Conservation (phyloP, 1,140 invertebrate species). For the Babylonia areolata region DNA sequence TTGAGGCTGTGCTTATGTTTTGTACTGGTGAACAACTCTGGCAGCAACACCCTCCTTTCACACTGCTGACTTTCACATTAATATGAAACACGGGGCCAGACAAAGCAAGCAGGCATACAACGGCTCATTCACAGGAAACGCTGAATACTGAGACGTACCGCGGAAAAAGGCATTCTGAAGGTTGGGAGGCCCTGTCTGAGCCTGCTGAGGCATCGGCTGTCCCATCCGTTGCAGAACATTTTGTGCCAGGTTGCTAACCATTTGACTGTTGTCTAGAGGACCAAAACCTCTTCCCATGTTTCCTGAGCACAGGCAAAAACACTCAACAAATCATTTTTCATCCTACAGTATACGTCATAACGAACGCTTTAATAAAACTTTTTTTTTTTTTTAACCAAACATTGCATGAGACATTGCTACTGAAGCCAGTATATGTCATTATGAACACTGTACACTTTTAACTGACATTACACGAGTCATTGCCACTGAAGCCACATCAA, state of each 20-base stretch:
- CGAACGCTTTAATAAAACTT: no score
- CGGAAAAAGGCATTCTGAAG: conserved; percentile 20
- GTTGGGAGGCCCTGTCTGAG: neutral
- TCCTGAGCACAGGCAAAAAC: conserved; percentile 36
- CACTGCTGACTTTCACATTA: no score
- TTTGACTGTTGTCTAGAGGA: conserved; percentile 14
- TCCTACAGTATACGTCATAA: no score
- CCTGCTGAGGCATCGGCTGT: conserved; percentile 24
- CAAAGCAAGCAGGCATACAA: neutral
- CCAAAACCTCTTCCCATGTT: conserved; percentile 36
- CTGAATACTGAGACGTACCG: conserved; percentile 18
- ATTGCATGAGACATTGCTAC: no score
- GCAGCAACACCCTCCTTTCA: neutral
- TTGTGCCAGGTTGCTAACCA: conserved; percentile 31
- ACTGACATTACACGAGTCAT: no score
- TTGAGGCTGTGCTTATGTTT: neutral
- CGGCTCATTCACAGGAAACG: neutral
- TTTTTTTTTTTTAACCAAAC: no score
- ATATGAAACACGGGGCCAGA: neutral
- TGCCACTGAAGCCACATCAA: neutral
- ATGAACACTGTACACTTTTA: no score
- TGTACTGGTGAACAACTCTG: neutral
- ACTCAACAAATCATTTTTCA: neutral
- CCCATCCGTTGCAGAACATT: conserved; percentile 10
- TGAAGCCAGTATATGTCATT: no score